These are phyloP conservation scores for Hirundichthys speculiger DNA, from an alignment of 2,113 vertebrate genomes.

Conservation along the genomic window DNA sequence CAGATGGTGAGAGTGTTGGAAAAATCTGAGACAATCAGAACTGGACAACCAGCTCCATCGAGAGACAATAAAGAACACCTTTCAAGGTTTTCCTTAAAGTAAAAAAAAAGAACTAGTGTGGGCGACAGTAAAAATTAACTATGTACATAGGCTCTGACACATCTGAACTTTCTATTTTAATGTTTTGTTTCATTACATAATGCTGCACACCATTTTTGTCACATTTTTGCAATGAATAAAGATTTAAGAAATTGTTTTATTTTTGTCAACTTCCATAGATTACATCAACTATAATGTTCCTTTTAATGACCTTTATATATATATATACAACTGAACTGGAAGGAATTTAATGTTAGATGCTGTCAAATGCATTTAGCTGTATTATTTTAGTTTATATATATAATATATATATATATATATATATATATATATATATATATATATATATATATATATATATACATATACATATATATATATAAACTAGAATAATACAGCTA, in stretches of 20 bases:
- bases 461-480: too few relatives aligned
- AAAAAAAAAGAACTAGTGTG: background rate
- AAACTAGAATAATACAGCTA: too few relatives aligned
- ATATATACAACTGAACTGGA: background rate
- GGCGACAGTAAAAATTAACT: background rate
- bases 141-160: background rate
- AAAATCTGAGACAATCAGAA: constrained; percentile 10
- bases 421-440: too few relatives aligned
- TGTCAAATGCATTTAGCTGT: background rate
- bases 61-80: constrained; percentile 10
- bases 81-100: constrained; percentile 49
- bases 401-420: too few relatives aligned
- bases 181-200: background rate
- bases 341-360: background rate
- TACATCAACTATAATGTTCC: too few relatives aligned
- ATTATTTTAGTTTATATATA: too few relatives aligned
- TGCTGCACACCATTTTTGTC: too few relatives aligned
- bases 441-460: too few relatives aligned
- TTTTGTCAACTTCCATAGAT: too few relatives aligned
- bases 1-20: constrained; percentile 31
- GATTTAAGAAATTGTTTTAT: too few relatives aligned
- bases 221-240: too few relatives aligned
- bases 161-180: background rate
- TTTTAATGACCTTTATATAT: too few relatives aligned
- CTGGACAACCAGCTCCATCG: constrained; percentile 5